These are phyloP conservation scores for Plotosus lineatus DNA, from an alignment of 2,113 vertebrate genomes.

Conservation along the genomic window DNA sequence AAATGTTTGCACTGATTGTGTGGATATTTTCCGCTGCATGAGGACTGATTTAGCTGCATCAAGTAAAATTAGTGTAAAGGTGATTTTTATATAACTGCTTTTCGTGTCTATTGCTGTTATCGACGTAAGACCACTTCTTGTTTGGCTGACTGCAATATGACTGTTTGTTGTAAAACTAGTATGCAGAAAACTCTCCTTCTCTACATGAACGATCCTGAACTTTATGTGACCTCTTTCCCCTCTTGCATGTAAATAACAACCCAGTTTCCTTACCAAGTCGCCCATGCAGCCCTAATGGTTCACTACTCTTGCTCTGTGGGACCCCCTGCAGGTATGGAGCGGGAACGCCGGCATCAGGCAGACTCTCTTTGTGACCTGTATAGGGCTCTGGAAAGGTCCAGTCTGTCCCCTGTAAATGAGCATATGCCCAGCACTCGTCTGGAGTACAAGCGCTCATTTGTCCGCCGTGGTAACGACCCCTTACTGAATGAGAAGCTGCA, in stretches of 20 bases:
- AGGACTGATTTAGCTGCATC: neutral
- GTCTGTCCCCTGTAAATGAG: slow-evolving; percentile 85
- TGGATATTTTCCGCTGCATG: neutral
- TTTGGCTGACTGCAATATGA: neutral
- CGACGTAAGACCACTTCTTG: too few relatives aligned
- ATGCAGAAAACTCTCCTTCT: neutral
- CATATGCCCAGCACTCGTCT: slow-evolving; percentile 84
- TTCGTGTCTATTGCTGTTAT: neutral
- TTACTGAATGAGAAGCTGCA: slow-evolving; percentile 96
- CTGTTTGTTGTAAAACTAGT: neutral
- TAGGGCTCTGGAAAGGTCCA: slow-evolving; percentile 91
- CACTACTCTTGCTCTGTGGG: slow-evolving; percentile 4
- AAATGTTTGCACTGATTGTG: neutral
- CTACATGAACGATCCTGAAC: neutral
- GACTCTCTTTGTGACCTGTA: slow-evolving; percentile 95
- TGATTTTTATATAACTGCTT: neutral
- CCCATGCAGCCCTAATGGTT: neutral
- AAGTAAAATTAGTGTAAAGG: neutral
- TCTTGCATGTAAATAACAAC: neutral
- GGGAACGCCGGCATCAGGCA: slow-evolving; percentile 80
- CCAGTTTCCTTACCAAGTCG: neutral
- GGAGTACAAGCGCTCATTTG: slow-evolving; percentile 94
- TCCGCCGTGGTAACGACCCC: slow-evolving; percentile 90
- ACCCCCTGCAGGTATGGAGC: slow-evolving; percentile 56
- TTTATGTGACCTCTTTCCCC: neutral